Evolutionary conservation across 2,113 vertebrate species (phyloP).

Genomic region (Bambusicola thoracicus): DNA sequence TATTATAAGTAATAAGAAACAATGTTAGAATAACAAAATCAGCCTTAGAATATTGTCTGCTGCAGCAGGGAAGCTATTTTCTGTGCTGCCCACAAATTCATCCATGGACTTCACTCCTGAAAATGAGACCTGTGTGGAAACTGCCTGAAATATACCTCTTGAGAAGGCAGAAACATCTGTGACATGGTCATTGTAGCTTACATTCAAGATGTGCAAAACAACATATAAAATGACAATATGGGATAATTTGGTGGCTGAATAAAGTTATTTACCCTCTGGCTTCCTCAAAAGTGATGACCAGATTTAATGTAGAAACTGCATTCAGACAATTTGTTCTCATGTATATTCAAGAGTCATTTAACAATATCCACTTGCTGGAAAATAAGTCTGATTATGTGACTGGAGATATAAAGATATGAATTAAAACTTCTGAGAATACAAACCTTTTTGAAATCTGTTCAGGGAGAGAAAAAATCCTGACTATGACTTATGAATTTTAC

Average conservation of each 20-base stretch:
- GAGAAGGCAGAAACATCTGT: background rate
- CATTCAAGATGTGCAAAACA: background rate
- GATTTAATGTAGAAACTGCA: background rate
- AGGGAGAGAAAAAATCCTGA: background rate
- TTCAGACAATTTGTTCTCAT: background rate
- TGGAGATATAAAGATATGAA: background rate
- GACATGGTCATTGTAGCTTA: background rate
- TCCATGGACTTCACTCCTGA: background rate
- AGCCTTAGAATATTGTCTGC: background rate
- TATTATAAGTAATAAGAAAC: background rate
- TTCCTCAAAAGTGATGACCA: background rate
- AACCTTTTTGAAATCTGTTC: background rate
- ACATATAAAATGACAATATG: background rate
- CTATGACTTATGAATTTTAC: background rate
- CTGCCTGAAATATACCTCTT: background rate
- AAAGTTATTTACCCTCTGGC: background rate
- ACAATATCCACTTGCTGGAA: background rate
- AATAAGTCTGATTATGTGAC: background rate
- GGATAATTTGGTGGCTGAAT: background rate
- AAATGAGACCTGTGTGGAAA: background rate
- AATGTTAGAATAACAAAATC: background rate
- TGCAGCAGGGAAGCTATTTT: background rate
- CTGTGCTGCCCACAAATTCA: background rate
- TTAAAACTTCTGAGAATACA: background rate
- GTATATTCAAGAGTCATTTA: background rate